Evolutionary conservation across 2,888 invertebrate species (phyloP).

Genomic region (Nymphalis urticae): DNA sequence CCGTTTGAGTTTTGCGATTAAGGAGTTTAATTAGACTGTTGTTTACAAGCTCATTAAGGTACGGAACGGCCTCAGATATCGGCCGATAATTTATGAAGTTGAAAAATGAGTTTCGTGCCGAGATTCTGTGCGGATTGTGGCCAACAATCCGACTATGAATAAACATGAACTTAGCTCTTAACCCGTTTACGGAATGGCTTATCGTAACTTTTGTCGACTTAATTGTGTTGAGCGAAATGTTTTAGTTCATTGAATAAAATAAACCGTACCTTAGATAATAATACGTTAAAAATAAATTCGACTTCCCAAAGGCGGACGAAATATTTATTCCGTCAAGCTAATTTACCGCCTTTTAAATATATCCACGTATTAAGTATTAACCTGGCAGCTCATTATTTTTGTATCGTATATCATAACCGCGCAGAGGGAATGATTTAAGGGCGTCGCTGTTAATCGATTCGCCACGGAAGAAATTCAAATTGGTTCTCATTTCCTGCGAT

Average conservation of each 20-base stretch:
- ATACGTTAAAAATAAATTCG: not conserved
- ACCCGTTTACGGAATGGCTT: slow-evolving; percentile 36
- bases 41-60: slow-evolving; percentile 81
- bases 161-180: slow-evolving; percentile 56
- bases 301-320: not conserved
- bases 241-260: slow-evolving; percentile 25
- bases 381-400: slow-evolving; percentile 29
- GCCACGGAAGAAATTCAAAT: slow-evolving; percentile 73
- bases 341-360: not conserved
- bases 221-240: slow-evolving; percentile 31
- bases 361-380: slow-evolving; percentile 4
- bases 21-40: slow-evolving; percentile 82
- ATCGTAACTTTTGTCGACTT: slow-evolving; percentile 37
- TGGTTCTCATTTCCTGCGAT: slow-evolving; percentile 69
- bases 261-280: slow-evolving; percentile 10
- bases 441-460: slow-evolving; percentile 66
- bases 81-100: slow-evolving; percentile 77
- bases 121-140: slow-evolving; percentile 57
- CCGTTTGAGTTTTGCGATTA: slow-evolving; percentile 82
- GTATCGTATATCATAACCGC: slow-evolving; percentile 33
- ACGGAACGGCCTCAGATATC: slow-evolving; percentile 72
- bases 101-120: slow-evolving; percentile 74
- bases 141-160: slow-evolving; percentile 49
- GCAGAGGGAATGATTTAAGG: slow-evolving; percentile 38
- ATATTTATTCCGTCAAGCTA: not conserved